A percentile compares a stretch with the other conserved stretches of the same genome.
Evolutionary conservation across 2,888 invertebrate genomes (phyloP).

Genomic region (Epinotia demarniana): DNA sequence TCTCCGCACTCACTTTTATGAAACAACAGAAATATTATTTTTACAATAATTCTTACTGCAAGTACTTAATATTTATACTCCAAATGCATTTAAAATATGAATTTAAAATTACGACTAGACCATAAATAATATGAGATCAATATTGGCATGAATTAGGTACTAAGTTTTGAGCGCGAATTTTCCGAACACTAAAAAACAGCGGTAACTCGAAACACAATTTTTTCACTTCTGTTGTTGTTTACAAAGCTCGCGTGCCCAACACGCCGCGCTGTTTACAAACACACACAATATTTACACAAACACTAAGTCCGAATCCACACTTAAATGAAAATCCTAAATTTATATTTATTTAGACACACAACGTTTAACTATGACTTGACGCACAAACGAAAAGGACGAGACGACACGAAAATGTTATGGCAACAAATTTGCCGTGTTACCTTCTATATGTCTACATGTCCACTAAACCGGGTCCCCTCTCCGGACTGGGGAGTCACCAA

Average conservation of each 20-base stretch:
- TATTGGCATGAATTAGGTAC: slow-evolving; percentile 55
- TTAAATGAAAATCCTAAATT: slow-evolving; percentile 24
- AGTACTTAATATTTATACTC: background rate
- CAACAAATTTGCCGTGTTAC: slow-evolving; percentile 84
- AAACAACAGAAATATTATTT: background rate
- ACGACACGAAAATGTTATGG: slow-evolving; percentile 83
- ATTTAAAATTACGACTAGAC: slow-evolving; percentile 51
- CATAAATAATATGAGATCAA: slow-evolving; percentile 30
- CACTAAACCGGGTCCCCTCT: slow-evolving; percentile 82
- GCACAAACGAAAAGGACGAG: slow-evolving; percentile 83
- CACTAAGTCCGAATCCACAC: slow-evolving; percentile 41
- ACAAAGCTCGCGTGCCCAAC: slow-evolving; percentile 58
- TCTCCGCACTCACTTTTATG: background rate
- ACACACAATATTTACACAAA: slow-evolving; percentile 56
- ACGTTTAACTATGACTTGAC: slow-evolving; percentile 82
- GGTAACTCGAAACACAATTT: slow-evolving; percentile 28
- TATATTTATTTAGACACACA: slow-evolving; percentile 54
- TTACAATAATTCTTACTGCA: slow-evolving; percentile 8
- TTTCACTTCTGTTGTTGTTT: slow-evolving; percentile 58
- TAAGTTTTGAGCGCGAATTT: slow-evolving; percentile 50
- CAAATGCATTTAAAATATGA: slow-evolving; percentile 32
- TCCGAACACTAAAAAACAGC: slow-evolving; percentile 15
- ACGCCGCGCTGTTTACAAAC: slow-evolving; percentile 82
- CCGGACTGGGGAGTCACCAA: slow-evolving; percentile 76
- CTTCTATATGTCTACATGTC: slow-evolving; percentile 85